phyloP scores from a whole-genome alignment of 2,888 invertebrate species.

The Leptinotarsa tumamoca region DNA sequence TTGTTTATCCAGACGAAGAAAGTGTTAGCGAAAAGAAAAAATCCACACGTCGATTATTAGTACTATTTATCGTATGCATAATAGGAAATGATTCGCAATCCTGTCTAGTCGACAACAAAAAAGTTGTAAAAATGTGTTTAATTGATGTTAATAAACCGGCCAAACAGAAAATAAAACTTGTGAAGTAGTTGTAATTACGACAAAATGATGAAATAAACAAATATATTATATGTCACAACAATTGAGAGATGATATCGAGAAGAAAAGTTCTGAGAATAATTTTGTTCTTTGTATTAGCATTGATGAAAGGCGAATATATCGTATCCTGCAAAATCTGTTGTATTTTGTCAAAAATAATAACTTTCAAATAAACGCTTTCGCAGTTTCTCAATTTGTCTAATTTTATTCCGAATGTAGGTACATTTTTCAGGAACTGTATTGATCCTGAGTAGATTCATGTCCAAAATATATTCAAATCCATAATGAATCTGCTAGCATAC shows the following conservation, averaged over 20 bases:
- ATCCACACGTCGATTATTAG: background rate
- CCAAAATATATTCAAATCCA: no score
- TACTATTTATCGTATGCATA: background rate
- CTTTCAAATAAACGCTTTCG: no score
- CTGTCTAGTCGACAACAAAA: background rate
- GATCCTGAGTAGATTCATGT: no score
- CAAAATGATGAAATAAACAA: background rate
- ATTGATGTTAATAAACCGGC: background rate
- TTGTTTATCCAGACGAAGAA: background rate
- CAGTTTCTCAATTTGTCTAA: no score
- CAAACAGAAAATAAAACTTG: constrained; percentile 7
- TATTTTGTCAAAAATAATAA: no score
- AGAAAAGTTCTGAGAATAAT: background rate
- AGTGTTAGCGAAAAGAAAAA: background rate
- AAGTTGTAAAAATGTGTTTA: constrained; percentile 4
- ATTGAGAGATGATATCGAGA: background rate
- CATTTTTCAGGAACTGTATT: no score
- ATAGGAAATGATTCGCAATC: background rate
- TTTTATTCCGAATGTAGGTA: no score
- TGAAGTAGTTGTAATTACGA: background rate
- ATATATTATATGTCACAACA: background rate
- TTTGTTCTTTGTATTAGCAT: no score
- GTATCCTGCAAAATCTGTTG: no score
- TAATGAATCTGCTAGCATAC: no score
- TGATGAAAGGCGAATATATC: no score